These are phyloP conservation scores for Tipula confusa DNA, from an alignment of 2,888 invertebrate genomes.

Conservation along the genomic window DNA sequence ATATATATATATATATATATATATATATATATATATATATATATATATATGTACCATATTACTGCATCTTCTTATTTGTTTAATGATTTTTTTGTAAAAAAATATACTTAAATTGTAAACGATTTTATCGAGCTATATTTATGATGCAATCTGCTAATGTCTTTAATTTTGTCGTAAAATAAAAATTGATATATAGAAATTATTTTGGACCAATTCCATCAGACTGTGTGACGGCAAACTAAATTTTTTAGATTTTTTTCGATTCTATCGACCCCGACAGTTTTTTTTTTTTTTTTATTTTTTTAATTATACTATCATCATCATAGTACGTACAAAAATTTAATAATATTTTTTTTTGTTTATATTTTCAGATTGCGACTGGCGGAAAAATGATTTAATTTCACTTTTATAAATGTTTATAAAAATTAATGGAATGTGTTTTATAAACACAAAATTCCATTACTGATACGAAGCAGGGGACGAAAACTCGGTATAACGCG, in stretches of 20 bases:
- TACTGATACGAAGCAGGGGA: background rate
- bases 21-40: background rate
- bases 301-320: too few relatives aligned
- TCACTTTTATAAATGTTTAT: background rate
- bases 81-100: background rate
- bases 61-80: background rate
- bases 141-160: background rate
- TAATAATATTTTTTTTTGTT: background rate
- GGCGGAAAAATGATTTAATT: background rate
- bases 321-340: background rate
- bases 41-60: background rate
- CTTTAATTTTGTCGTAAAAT: background rate
- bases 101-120: background rate
- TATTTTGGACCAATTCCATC: background rate
- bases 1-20: background rate
- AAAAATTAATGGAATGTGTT: conserved; percentile 6
- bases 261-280: background rate
- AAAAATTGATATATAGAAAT: background rate
- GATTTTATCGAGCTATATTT: background rate
- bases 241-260: background rate
- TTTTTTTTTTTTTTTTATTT: too few relatives aligned
- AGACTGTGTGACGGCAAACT: background rate
- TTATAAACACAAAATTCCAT: conserved; percentile 6
- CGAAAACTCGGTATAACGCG: background rate
- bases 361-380: background rate